A percentile compares a stretch with the other conserved stretches of the same genome.
Evolutionary conservation across 2,888 invertebrate genomes (phyloP).

Genomic region (Lasioglossum vierecki): DNA sequence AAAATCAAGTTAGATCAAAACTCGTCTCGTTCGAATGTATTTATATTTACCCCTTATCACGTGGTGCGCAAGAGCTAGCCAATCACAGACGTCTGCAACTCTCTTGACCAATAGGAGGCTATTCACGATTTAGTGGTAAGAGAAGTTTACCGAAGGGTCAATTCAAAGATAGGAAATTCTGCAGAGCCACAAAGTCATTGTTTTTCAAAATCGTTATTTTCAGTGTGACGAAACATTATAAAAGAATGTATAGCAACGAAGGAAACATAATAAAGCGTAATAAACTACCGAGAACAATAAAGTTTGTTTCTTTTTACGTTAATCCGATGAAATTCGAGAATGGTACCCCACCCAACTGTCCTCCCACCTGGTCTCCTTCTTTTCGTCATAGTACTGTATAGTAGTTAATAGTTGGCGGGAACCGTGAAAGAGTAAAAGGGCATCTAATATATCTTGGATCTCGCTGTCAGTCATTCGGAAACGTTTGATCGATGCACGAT

Average conservation of each 20-base stretch:
- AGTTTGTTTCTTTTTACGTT: not conserved
- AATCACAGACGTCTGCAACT: not conserved
- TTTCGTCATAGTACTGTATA: slow-evolving; percentile 19
- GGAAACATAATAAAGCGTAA: not conserved
- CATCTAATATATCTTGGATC: not conserved
- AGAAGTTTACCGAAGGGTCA: not conserved
- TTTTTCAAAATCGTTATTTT: not conserved
- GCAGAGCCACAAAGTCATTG: not conserved
- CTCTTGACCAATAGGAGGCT: not conserved
- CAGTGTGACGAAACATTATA: too few relatives aligned
- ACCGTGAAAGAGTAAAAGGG: slow-evolving; percentile 41
- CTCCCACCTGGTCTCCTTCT: slow-evolving; percentile 17
- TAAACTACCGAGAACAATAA: not conserved
- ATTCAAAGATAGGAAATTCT: slow-evolving; percentile 15
- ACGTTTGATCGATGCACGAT: slow-evolving; percentile 15
- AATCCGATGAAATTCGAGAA: not conserved
- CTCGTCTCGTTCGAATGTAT: too few relatives aligned
- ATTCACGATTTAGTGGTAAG: not conserved
- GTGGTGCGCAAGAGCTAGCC: not conserved
- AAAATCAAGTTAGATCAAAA: not conserved
- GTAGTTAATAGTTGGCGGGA: slow-evolving; percentile 33
- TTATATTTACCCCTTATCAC: not conserved
- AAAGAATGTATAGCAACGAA: not conserved
- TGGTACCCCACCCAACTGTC: not conserved
- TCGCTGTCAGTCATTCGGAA: slow-evolving; percentile 23